Evolutionary conservation across 2,113 vertebrate genomes (phyloP).

Genomic region (Aleadryas rufinucha): DNA sequence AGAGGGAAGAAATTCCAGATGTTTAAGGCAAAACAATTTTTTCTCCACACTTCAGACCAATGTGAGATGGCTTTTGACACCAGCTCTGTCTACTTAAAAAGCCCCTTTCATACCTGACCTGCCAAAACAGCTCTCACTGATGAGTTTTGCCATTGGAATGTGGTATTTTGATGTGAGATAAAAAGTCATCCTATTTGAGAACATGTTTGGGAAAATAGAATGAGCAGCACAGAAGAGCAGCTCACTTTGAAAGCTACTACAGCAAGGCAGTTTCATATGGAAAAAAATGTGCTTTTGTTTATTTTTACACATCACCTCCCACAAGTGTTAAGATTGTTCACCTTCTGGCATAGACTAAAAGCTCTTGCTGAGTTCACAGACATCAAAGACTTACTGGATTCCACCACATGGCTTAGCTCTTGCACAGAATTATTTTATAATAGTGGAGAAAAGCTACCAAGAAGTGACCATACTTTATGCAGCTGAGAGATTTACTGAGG

Average conservation of each 20-base stretch:
- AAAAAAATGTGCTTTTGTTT: constrained; percentile 28
- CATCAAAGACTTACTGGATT: neutral
- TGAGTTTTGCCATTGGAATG: neutral
- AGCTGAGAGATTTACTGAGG: neutral
- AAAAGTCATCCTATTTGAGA: constrained; percentile 4
- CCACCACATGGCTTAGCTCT: neutral
- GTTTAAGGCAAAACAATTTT: neutral
- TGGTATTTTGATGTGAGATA: constrained; percentile 33
- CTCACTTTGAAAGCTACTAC: neutral
- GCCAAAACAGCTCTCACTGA: neutral
- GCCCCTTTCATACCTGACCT: neutral
- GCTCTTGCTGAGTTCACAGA: neutral
- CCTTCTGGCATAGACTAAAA: constrained; percentile 12
- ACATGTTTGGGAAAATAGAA: neutral
- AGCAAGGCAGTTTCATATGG: neutral
- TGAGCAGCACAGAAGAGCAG: neutral
- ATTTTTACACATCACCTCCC: constrained; percentile 5
- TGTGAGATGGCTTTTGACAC: neutral
- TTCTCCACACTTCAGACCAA: neutral
- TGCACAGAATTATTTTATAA: neutral
- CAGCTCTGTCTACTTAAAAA: neutral
- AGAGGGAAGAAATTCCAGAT: neutral
- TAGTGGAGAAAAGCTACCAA: neutral
- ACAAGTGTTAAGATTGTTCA: neutral
- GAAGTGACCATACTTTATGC: neutral